Base-by-base conservation (phyloP, 2,797 vertebrate genomes). In the Micropoecilia bifurca region DNA sequence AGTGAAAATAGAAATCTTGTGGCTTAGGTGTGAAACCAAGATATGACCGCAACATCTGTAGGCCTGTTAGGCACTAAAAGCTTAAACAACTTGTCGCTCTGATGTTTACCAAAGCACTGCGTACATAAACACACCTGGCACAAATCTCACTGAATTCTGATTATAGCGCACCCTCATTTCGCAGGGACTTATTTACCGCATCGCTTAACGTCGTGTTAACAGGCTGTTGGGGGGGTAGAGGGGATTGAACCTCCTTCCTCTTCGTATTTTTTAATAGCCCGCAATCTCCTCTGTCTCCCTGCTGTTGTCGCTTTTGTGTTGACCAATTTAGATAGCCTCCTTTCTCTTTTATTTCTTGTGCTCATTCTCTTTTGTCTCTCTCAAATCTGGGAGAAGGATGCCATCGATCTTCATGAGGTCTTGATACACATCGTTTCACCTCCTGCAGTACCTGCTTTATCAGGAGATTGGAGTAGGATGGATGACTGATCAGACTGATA, bases 381-480 rank as follows among this genome's bases (percentile, higher is more conserved):
- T 93, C 90, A 90, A 89, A 92, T 95, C 95, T 93, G 90, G 87
- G 89, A 86, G 91, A 96, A 93, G 92, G 91, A 95, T 92, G 92
- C 95, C 92, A 97, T 98, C 96, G 95, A 95, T 98, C 96, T 97
- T 96, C 95, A 95, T 96, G 95, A 95, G 95, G 96, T 96, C 96
- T 95, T 95, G 94, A 95, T 95, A 94, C 93, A 96, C 93, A 95
- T 95, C 91, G 93, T 97, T 97, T 98, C 96, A 96, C 95, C 95
- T 96, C 90, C 90, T 91, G 94, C 92, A 91, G 92, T 94, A 94
- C 94, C 91, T 96, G 94, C 95, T 96, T 96, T 95, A 94, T 87
- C 93, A 93, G 92, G 94, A 96, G 92, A 95, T 94, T 96, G 92
- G 86, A 94, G 95, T 86, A 90, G 92, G 90, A 95, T 94, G 96